phyloP scores from a whole-genome alignment of 2,113 vertebrate genomes.

The Perccottus glenii region DNA sequence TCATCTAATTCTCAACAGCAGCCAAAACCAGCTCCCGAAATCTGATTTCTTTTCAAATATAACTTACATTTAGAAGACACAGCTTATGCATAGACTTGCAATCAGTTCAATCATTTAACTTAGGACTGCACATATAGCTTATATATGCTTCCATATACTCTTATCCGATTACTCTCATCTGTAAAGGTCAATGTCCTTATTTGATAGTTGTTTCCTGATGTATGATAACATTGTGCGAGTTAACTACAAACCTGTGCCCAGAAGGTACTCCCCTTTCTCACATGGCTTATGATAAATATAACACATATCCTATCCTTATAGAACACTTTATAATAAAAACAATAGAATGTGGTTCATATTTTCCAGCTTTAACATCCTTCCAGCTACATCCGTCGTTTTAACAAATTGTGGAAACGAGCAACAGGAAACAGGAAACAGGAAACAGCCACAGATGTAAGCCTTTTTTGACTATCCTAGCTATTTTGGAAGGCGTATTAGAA shows the following conservation, averaged over 20 bases:
- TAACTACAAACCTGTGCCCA: too few species aligned
- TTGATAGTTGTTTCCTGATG: not conserved
- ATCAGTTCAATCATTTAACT: not conserved
- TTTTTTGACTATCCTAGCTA: conserved; percentile 22
- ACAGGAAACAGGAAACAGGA: conserved; percentile 31
- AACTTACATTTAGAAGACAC: conserved; percentile 47
- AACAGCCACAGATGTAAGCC: conserved; percentile 31
- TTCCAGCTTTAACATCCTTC: conserved; percentile 11
- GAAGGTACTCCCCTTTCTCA: too few species aligned
- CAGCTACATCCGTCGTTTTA: not conserved
- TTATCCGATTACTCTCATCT: conserved; percentile 18
- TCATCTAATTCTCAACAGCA: conserved; percentile 54
- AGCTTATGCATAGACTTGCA: conserved; percentile 23
- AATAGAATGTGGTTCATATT: conserved; percentile 24
- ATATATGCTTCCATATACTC: not conserved
- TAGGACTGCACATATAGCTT: not conserved
- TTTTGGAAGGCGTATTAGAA: conserved; percentile 32
- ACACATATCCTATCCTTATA: too few species aligned
- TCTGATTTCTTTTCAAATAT: conserved; percentile 62
- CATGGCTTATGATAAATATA: too few species aligned
- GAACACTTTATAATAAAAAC: conserved; percentile 4
- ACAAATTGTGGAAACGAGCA: conserved; percentile 4
- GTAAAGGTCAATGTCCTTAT: conserved; percentile 14
- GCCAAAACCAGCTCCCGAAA: conserved; percentile 55
- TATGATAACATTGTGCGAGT: too few species aligned